A percentile compares a stretch with the other conserved stretches of the same genome.
Evolutionary conservation across 2,797 vertebrate species (phyloP).

Genomic region (Hirundo rustica): DNA sequence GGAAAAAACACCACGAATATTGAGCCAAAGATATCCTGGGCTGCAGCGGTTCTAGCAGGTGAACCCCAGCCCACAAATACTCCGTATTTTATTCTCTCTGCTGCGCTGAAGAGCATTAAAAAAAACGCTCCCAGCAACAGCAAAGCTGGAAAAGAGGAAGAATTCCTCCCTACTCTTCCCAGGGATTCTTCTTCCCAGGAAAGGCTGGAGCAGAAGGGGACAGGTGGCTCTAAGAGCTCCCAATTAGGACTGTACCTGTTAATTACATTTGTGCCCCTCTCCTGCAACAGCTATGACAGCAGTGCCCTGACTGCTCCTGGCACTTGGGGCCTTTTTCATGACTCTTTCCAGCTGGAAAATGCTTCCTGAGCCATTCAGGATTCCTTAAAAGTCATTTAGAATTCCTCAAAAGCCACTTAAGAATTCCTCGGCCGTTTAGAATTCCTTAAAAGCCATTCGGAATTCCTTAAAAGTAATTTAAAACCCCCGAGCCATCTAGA

Average conservation of each 20-base stretch:
- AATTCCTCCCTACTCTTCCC: neutral
- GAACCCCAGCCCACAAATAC: neutral
- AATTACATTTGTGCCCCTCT: constrained; percentile 6
- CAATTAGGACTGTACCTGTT: neutral
- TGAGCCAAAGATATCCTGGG: neutral
- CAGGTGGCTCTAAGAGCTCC: constrained; percentile 17
- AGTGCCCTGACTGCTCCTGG: no score
- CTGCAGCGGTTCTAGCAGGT: neutral
- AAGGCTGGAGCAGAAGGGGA: neutral
- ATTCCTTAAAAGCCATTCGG: neutral
- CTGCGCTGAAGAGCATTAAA: neutral
- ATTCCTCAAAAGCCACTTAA: neutral
- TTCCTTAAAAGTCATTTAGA: neutral
- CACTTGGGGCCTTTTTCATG: neutral
- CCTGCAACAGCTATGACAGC: no score
- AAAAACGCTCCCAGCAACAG: neutral
- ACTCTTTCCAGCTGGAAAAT: neutral
- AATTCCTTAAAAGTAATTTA: neutral
- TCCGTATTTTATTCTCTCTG: neutral
- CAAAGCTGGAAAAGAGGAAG: neutral
- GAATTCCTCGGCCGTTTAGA: neutral
- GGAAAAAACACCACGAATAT: neutral
- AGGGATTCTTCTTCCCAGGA: neutral
- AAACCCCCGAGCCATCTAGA: no score
- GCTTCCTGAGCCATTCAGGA: neutral